A percentile compares a stretch with the other conserved stretches of the same genome.
Evolutionary conservation across 1,140 invertebrate species (phyloP).

Genomic region (Eriosoma lanigerum): DNA sequence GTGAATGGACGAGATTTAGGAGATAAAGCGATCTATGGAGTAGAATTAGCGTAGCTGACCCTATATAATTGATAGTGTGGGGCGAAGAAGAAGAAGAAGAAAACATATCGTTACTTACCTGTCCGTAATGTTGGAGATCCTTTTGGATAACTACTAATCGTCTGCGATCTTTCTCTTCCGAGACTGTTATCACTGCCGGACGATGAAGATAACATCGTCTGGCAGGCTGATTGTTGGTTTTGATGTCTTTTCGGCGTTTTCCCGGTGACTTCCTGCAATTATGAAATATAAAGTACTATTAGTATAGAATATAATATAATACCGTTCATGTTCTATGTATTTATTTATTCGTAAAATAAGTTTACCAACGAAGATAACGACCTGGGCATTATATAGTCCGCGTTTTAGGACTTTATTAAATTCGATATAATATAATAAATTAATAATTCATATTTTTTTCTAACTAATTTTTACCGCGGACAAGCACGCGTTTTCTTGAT

Average conservation of each 20-base stretch:
- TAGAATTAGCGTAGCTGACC: too few species aligned
- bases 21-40: too few species aligned
- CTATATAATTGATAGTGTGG: too few species aligned
- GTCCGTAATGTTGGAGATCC: conserved; percentile 36
- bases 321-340: too few species aligned
- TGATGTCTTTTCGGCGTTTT: not conserved
- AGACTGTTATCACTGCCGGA: conserved; percentile 45
- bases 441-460: too few species aligned
- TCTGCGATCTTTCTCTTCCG: conserved; percentile 16
- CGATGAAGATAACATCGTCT: not conserved
- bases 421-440: too few species aligned
- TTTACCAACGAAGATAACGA: conserved; percentile 7
- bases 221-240: not conserved
- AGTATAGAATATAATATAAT: too few species aligned
- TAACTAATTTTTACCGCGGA: not conserved
- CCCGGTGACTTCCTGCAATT: not conserved
- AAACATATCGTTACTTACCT: too few species aligned
- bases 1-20: too few species aligned
- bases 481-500: not conserved
- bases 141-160: conserved; percentile 30
- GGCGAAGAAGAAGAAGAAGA: too few species aligned
- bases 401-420: too few species aligned
- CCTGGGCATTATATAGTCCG: too few species aligned
- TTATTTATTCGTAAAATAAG: not conserved
- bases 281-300: not conserved